A percentile compares a stretch with the other conserved stretches of the same genome.
Conservation (phyloP, 2,113 vertebrate genomes). For the Ammodytes marinus region DNA sequence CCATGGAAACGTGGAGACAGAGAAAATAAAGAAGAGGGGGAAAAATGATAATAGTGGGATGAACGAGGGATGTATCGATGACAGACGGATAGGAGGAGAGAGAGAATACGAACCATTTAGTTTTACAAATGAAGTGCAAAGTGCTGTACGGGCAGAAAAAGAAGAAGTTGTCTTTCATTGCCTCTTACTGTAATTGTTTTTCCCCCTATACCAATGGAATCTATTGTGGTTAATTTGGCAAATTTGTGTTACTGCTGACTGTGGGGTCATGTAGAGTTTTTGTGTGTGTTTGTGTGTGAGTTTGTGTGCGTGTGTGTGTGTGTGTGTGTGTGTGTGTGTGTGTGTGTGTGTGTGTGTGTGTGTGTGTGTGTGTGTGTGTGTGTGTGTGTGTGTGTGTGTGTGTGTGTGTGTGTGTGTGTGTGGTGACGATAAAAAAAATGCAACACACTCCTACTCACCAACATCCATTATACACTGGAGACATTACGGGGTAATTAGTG, state of each 20-base stretch:
- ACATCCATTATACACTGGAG: background rate
- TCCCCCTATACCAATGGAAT: background rate
- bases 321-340: conserved; percentile 9
- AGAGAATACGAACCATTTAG: conserved; percentile 6
- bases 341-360: background rate
- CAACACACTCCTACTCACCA: background rate
- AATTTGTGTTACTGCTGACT: conserved; percentile 42
- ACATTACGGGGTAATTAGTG: background rate
- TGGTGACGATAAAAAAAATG: conserved; percentile 13
- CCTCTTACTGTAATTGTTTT: background rate
- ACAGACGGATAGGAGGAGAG: conserved; percentile 1
- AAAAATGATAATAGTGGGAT: background rate
- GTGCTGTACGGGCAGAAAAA: background rate
- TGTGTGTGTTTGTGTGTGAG: conserved; percentile 31
- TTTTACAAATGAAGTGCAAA: conserved; percentile 7
- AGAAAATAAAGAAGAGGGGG: conserved; percentile 30
- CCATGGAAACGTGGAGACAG: conserved; percentile 33
- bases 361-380: conserved; percentile 32
- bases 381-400: conserved; percentile 2
- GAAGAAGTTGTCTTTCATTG: conserved; percentile 6
- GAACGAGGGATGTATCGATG: background rate
- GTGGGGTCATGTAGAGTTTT: conserved; percentile 26
- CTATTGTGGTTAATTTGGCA: conserved; percentile 41
- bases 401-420: conserved; percentile 9
- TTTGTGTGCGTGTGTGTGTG: background rate